phyloP scores from a whole-genome alignment of 1,140 invertebrate species.

The Drosophila pandora region DNA sequence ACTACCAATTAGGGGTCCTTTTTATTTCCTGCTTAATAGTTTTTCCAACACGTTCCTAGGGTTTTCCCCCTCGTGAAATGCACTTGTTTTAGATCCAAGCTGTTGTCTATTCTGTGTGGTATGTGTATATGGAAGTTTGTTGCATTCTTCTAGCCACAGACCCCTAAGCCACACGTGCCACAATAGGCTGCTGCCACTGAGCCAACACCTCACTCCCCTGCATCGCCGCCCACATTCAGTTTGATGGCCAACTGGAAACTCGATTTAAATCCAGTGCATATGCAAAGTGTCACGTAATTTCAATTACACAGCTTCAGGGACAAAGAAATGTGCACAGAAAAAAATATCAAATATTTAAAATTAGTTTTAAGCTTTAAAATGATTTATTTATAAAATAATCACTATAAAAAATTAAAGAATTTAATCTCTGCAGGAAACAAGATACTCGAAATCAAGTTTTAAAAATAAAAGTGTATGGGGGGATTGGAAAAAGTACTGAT shows the following conservation, averaged over 20 bases:
- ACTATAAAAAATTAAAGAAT: too few relatives aligned
- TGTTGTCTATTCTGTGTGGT: conserved; percentile 30
- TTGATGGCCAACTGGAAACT: conserved; percentile 71
- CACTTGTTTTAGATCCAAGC: conserved; percentile 64
- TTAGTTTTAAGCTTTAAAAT: too few relatives aligned
- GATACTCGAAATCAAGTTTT: background rate
- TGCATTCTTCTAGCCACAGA: conserved; percentile 41
- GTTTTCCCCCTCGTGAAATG: conserved; percentile 27
- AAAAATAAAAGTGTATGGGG: background rate
- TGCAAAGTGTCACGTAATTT: conserved; percentile 81
- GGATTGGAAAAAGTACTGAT: background rate
- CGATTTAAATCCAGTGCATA: conserved; percentile 81
- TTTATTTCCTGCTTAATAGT: conserved; percentile 33
- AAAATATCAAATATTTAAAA: background rate
- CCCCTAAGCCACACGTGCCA: conserved; percentile 61
- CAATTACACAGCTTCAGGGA: conserved; percentile 73
- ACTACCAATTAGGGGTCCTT: conserved; percentile 59
- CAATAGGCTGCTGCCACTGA: conserved; percentile 53
- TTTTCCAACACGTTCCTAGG: conserved; percentile 32
- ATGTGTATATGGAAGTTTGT: conserved; percentile 1
- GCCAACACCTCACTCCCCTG: background rate
- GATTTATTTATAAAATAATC: too few relatives aligned
- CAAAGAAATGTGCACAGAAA: conserved; percentile 24
- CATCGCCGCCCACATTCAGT: conserved; percentile 4
- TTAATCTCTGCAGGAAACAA: too few relatives aligned